Evolutionary conservation across 2,113 vertebrate species (phyloP), one percentile per base, ranked within the genome.

Genomic region (Crotophaga sulcirostris): DNA sequence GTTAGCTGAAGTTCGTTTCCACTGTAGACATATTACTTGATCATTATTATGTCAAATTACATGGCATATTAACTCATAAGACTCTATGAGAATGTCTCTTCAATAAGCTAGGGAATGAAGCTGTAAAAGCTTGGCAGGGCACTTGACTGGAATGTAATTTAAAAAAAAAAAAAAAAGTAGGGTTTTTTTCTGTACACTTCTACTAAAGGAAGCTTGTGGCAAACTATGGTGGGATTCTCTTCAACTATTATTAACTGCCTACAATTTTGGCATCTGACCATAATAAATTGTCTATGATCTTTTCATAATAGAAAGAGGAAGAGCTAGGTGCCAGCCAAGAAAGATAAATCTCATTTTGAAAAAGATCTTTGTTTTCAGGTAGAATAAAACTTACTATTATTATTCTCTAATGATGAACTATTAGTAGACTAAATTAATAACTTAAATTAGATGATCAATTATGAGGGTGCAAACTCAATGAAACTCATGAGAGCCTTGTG

Each of bases 121-220:
- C 18, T 76, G 12, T 80, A 73, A 55, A 73, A 89, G 2, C 21
- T 49, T 74, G 54, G 47, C 4, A 52, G 13, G 6, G 11, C 11
- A 42, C 15, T 54, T 42, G 24, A 51, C 4, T 3, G 42, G 34
- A 68, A 45, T 16, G 8, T 13, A 1, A 24, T 49, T 54, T 36
- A 0, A 8, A 34, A 69, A 51, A 52, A 38, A 7, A 14, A 6
- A n/a, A n/a, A n/a, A n/a, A n/a, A n/a, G n/a, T n/a, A n/a, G 3
- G 40, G 5, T 0, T 2, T 28, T 78, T 69, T 64, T 55, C 33
- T 42, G 2, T 24, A 26, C 4, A 3, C 4, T 17, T 51, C 29
- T 51, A 13, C 9, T 54, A 42, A 70, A 81, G 26, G 23, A 67
- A 66, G 4, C 23, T 20, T 66, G 23, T n/a, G 21, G 7, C 16